Conservation (phyloP, 2,113 vertebrate species). For the Channa maculata region DNA sequence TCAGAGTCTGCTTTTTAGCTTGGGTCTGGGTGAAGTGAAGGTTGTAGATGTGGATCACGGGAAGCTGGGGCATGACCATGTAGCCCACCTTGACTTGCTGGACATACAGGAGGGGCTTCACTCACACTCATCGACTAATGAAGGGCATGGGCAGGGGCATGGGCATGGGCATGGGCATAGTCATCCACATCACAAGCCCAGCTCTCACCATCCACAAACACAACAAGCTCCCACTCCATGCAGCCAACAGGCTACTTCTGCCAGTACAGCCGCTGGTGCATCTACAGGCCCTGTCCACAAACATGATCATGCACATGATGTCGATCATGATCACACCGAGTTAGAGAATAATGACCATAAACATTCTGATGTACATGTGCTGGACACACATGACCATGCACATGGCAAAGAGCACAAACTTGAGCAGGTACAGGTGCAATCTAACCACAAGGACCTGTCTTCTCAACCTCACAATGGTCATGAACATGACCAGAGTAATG, state of each 20-base stretch:
- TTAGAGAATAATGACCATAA: conserved; percentile 40
- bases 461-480: conserved; percentile 17
- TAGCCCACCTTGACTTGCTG: conserved; percentile 91
- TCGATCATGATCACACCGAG: conserved; percentile 27
- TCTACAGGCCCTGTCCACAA: neutral
- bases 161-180: conserved; percentile 46
- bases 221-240: conserved; percentile 14
- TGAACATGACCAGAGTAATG: conserved; percentile 7
- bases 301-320: neutral
- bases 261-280: conserved; percentile 19
- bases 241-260: conserved; percentile 13
- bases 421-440: conserved; percentile 18
- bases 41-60: conserved; percentile 91
- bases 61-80: conserved; percentile 93
- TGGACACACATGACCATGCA: conserved; percentile 47
- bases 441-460: conserved; percentile 26
- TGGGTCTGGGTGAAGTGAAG: conserved; percentile 94
- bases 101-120: conserved; percentile 91
- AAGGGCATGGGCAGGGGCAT: conserved; percentile 67
- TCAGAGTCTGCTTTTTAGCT: conserved; percentile 90
- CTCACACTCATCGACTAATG: conserved; percentile 81
- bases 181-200: conserved; percentile 44
- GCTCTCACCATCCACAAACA: conserved; percentile 35
- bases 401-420: conserved; percentile 51
- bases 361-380: conserved; percentile 46